Evolutionary conservation across 1,140 invertebrate genomes (phyloP).

Genomic region (Danaus melanippus): DNA sequence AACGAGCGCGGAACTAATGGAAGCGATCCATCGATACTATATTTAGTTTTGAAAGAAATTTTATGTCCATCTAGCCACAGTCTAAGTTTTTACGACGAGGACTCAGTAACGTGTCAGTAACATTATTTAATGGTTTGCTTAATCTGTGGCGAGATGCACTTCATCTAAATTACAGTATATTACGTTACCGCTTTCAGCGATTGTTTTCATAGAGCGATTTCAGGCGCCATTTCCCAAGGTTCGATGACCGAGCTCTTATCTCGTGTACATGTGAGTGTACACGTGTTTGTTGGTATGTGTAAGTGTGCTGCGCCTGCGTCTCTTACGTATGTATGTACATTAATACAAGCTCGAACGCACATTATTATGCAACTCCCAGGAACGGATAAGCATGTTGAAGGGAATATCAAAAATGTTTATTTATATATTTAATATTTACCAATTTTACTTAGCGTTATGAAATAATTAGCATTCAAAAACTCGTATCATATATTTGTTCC

Average conservation of each 20-base stretch:
- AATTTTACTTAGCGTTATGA: too few species aligned
- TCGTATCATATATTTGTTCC: too few species aligned
- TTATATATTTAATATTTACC: conserved; percentile 18
- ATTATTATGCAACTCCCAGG: conserved; percentile 54
- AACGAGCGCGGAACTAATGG: background rate
- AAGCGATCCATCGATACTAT: too few species aligned
- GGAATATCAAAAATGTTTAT: conserved; percentile 37
- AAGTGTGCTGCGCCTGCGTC: conserved; percentile 36
- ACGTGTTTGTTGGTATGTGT: conserved; percentile 25
- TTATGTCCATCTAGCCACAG: too few species aligned
- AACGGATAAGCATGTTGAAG: conserved; percentile 44
- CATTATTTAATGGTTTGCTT: too few species aligned
- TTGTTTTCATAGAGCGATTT: conserved; percentile 46
- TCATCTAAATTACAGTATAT: conserved; percentile 2
- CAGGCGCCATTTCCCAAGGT: conserved; percentile 54
- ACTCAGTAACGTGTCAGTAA: too few species aligned
- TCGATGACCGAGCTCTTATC: conserved; percentile 61
- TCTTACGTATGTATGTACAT: conserved; percentile 31
- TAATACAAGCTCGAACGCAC: conserved; percentile 31
- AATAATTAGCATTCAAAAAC: too few species aligned
- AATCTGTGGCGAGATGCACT: too few species aligned
- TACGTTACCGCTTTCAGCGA: conserved; percentile 21
- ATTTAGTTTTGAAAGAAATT: too few species aligned
- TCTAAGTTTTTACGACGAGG: too few species aligned
- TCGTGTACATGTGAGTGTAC: conserved; percentile 37